These are phyloP conservation scores for Penaeus indicus DNA, from an alignment of 1,140 invertebrate species.

Conservation along the genomic window DNA sequence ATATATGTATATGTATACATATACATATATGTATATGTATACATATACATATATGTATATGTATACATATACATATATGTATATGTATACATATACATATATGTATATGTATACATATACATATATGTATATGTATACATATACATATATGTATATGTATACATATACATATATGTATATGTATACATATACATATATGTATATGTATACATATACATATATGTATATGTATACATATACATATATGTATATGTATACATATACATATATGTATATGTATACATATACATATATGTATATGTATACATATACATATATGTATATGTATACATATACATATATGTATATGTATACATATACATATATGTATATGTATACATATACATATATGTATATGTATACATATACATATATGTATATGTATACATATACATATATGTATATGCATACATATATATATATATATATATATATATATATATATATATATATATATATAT, in stretches of 20 bases:
- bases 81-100: neutral
- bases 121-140: neutral
- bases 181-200: neutral
- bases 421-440: neutral
- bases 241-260: neutral
- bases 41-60: neutral
- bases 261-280: neutral
- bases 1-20: neutral
- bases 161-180: too few species aligned
- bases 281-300: neutral
- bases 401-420: neutral
- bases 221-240: neutral
- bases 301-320: neutral
- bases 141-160: neutral
- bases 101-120: neutral
- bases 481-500: constrained; percentile 20
- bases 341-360: neutral
- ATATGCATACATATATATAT: neutral
- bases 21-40: neutral
- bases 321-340: neutral
- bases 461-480: neutral
- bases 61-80: neutral
- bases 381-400: too few species aligned
- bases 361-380: neutral
- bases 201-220: neutral